phyloP scores from a whole-genome alignment of 2,113 vertebrate genomes.

The Pollachius pollachius region DNA sequence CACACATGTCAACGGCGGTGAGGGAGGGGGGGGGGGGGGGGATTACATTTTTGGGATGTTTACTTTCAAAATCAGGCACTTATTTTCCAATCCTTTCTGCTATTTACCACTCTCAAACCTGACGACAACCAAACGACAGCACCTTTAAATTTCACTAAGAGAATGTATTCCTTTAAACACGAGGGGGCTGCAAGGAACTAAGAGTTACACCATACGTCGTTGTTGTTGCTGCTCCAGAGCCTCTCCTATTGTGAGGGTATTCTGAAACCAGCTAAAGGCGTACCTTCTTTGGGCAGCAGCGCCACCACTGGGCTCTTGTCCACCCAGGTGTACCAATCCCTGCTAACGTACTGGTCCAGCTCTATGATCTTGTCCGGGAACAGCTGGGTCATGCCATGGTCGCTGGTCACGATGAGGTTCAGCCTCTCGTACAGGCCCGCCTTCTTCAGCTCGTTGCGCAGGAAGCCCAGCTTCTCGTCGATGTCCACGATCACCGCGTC shows the following conservation, averaged over 20 bases:
- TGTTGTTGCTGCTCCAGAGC: neutral
- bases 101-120: too few relatives aligned
- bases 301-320: slow-evolving; percentile 84
- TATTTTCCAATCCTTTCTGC: too few relatives aligned
- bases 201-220: neutral
- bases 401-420: slow-evolving; percentile 89
- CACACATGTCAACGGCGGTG: too few relatives aligned
- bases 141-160: too few relatives aligned
- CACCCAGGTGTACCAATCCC: slow-evolving; percentile 80
- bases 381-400: slow-evolving; percentile 88
- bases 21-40: too few relatives aligned
- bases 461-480: slow-evolving; percentile 84
- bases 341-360: slow-evolving; percentile 81
- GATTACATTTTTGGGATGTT: too few relatives aligned
- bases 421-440: slow-evolving; percentile 76
- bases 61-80: too few relatives aligned
- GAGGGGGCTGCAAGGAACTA: too few relatives aligned
- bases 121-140: too few relatives aligned
- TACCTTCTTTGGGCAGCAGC: slow-evolving; percentile 88
- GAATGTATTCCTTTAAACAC: too few relatives aligned
- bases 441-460: slow-evolving; percentile 78
- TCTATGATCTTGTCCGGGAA: slow-evolving; percentile 82
- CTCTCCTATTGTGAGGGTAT: neutral
- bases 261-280: neutral
- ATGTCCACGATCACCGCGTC: slow-evolving; percentile 75